Evolutionary conservation across 2,113 vertebrate genomes (phyloP).

Genomic region (Anoura caudifer): DNA sequence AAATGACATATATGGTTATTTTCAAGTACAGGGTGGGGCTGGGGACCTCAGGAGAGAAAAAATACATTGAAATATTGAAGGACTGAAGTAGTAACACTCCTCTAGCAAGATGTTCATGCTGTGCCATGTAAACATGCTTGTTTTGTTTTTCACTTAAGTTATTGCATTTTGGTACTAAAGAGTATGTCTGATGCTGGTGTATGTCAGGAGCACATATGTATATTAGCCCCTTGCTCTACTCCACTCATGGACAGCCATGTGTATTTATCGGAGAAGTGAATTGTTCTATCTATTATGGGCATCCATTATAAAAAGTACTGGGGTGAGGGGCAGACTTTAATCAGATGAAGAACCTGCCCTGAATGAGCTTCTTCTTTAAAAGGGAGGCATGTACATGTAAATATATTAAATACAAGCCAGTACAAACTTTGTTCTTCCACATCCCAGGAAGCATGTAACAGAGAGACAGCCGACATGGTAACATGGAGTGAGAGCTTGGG

Average conservation of each 20-base stretch:
- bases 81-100: slow-evolving; percentile 42
- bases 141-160: neutral
- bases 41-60: neutral
- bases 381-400: no score
- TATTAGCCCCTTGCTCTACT: neutral
- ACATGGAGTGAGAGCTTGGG: neutral
- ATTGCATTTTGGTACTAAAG: neutral
- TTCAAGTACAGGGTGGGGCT: neutral
- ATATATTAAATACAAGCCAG: neutral
- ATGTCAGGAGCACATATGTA: neutral
- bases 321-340: neutral
- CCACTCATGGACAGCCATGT: neutral
- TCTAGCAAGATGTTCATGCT: neutral
- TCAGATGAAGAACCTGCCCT: neutral
- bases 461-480: neutral
- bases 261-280: neutral
- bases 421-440: neutral
- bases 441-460: neutral
- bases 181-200: neutral
- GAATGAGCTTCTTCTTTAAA: neutral
- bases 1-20: neutral
- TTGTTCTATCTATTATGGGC: neutral
- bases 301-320: neutral
- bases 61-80: slow-evolving; percentile 31
- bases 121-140: neutral